A percentile compares a stretch with the other conserved stretches of the same genome.
Conservation (phyloP, 2,888 invertebrate genomes). For the Micoletzkya japonica region DNA sequence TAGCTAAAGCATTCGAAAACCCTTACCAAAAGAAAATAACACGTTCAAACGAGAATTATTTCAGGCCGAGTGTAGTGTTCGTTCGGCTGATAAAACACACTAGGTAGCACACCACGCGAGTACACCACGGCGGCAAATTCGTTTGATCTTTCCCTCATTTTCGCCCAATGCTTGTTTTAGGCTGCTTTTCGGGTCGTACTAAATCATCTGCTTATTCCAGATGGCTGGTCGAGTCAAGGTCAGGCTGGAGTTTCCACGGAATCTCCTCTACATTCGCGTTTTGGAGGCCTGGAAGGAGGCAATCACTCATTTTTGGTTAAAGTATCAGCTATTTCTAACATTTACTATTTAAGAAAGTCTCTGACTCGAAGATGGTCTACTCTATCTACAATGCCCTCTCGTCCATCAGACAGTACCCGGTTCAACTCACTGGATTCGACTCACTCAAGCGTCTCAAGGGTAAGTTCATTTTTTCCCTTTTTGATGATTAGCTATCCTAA, state of each 20-base stretch:
- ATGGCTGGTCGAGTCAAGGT: constrained; percentile 25
- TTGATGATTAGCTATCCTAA: too few species aligned
- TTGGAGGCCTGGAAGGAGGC: constrained; percentile 48
- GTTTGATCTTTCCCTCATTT: too few species aligned
- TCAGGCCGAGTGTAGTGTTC: too few species aligned
- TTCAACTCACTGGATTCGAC: constrained; percentile 48
- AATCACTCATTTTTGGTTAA: not conserved
- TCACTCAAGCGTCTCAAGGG: constrained; percentile 54
- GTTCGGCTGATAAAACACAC: too few species aligned
- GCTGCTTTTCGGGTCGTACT: constrained; percentile 17
- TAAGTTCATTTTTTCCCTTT: constrained; percentile 28
- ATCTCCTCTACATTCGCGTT: constrained; percentile 31
- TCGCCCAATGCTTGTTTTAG: too few species aligned
- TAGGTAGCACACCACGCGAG: too few species aligned
- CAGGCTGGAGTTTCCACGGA: constrained; percentile 19
- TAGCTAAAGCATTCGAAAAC: too few species aligned
- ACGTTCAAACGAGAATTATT: too few species aligned
- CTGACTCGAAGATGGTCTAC: constrained; percentile 43
- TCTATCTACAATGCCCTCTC: constrained; percentile 50
- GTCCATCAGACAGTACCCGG: constrained; percentile 49
- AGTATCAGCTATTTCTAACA: not conserved
- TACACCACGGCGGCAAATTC: too few species aligned
- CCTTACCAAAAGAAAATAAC: too few species aligned
- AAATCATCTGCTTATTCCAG: not conserved
- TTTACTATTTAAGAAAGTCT: not conserved